A percentile compares a stretch with the other conserved stretches of the same genome.
Conservation (phyloP, 2,113 vertebrate species). For the Albula glossodonta region DNA sequence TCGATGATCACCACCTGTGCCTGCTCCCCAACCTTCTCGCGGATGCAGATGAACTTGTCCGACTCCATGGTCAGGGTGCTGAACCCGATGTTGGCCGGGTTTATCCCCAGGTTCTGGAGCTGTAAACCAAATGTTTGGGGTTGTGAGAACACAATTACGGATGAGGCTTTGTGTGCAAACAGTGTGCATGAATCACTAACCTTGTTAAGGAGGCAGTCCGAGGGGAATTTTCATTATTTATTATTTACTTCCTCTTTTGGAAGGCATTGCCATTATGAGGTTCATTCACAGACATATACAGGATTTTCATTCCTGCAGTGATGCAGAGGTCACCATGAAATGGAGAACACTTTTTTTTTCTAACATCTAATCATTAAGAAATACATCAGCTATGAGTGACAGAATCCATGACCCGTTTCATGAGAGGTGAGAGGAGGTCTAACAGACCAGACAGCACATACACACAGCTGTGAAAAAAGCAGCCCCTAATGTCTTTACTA, state of each 20-base stretch:
- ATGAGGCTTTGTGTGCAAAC: not conserved
- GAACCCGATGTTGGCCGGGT: conserved; percentile 98
- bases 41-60: conserved; percentile 98
- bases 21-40: conserved; percentile 98
- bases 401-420: not conserved
- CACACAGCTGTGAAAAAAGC: not conserved
- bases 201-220: not conserved
- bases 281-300: not conserved
- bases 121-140: conserved; percentile 48
- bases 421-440: not conserved
- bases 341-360: not conserved
- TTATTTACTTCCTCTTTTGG: not conserved
- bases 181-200: not conserved
- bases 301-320: not conserved
- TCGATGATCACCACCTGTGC: conserved; percentile 99
- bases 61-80: conserved; percentile 99
- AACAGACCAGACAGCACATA: not conserved
- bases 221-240: not conserved
- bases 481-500: too few species aligned
- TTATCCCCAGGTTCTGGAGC: conserved; percentile 99
- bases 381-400: not conserved
- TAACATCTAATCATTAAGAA: not conserved
- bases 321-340: not conserved
- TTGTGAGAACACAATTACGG: not conserved
- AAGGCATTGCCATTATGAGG: not conserved